These are phyloP conservation scores for Helostoma temminkii DNA, from an alignment of 2,797 vertebrate genomes.

Conservation along the genomic window DNA sequence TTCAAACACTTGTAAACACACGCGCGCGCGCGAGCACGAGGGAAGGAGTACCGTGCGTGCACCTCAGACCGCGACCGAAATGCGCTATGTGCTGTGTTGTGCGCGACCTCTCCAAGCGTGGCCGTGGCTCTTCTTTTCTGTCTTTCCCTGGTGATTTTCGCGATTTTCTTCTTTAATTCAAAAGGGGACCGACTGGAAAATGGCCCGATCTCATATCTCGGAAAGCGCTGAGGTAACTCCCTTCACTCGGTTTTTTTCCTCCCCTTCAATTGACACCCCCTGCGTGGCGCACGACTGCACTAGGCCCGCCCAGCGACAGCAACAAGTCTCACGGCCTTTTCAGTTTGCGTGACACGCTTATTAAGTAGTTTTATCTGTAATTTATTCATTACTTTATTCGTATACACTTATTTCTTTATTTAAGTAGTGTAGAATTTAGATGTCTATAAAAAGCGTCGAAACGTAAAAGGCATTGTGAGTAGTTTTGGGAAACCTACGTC, in stretches of 20 bases:
- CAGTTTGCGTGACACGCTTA: conserved; percentile 19
- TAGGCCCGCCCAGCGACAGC: conserved; percentile 79
- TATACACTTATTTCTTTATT: not conserved
- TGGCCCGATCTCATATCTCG: conserved; percentile 72
- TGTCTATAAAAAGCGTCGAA: not conserved
- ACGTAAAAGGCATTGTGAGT: no score
- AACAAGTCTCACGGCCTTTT: conserved; percentile 67
- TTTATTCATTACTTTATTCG: not conserved
- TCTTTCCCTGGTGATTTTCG: not conserved
- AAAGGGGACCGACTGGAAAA: conserved; percentile 61
- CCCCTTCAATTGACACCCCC: conserved; percentile 76
- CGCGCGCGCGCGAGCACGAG: conserved; percentile 41
- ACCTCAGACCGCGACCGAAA: conserved; percentile 33
- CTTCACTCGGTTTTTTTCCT: conserved; percentile 59
- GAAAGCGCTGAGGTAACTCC: conserved; percentile 75
- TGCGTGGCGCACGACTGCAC: conserved; percentile 63
- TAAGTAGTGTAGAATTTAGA: not conserved
- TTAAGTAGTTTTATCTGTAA: not conserved
- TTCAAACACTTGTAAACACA: conserved; percentile 82
- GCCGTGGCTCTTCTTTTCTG: not conserved
- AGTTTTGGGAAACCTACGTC: no score
- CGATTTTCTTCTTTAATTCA: conserved; percentile 57
- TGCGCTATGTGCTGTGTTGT: conserved; percentile 10
- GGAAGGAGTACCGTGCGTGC: conserved; percentile 50
- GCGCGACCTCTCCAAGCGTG: conserved; percentile 28